phyloP scores from a whole-genome alignment of 1,140 invertebrate species.

The Oreohelix idahoensis region DNA sequence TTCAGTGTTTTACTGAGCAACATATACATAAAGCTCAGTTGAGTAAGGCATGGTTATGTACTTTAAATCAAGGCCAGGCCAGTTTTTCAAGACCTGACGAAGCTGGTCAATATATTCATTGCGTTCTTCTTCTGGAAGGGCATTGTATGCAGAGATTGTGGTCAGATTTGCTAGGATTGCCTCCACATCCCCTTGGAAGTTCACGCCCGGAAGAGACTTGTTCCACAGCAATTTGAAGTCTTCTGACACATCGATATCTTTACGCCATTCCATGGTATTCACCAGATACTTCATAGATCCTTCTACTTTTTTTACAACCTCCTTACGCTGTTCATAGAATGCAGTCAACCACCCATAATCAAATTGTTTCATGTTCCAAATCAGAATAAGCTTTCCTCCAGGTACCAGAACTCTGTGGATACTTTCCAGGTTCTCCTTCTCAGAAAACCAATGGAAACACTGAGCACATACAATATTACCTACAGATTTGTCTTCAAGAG shows the following conservation, averaged over 20 bases:
- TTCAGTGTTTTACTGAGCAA: not conserved
- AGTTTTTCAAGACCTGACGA: not conserved
- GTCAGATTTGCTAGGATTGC: constrained; percentile 19
- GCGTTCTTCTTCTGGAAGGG: not conserved
- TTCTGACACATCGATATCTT: not conserved
- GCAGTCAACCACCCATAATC: constrained; percentile 14
- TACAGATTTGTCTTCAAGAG: not conserved
- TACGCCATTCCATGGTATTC: constrained; percentile 15
- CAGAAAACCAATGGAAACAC: constrained; percentile 52
- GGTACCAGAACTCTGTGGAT: constrained; percentile 47
- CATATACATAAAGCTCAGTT: not conserved
- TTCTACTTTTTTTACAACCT: not conserved
- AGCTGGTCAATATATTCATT: constrained; percentile 18
- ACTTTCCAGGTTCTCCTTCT: constrained; percentile 32
- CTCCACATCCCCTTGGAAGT: constrained; percentile 19
- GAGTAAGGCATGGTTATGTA: constrained; percentile 2
- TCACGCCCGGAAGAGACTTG: not conserved
- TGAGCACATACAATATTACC: constrained; percentile 48
- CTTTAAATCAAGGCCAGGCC: constrained; percentile 28
- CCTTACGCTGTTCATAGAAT: not conserved
- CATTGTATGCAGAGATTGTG: constrained; percentile 29
- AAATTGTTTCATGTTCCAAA: constrained; percentile 16
- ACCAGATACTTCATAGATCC: not conserved
- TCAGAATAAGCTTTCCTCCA: constrained; percentile 45
- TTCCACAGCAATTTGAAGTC: not conserved